Base-by-base conservation (phyloP, 2,113 vertebrate genomes). In the Crotalus tigris region DNA sequence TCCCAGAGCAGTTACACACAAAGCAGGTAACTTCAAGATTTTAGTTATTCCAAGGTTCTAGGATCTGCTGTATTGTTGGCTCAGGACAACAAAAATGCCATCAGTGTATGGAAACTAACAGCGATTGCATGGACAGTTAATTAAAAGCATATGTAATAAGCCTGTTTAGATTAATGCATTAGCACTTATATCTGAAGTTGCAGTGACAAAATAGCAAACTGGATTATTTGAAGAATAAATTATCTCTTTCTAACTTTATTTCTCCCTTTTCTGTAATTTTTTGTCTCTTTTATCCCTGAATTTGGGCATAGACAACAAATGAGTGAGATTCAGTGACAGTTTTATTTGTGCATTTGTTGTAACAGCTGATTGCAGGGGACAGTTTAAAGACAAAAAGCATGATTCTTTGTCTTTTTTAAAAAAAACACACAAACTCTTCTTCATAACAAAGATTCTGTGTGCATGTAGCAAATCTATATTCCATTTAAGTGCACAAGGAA, bases 281-380 rank as follows among this genome's bases (percentile, higher is more conserved):
- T 17, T 49, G 13, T 55, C 88, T 55, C 81, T 87, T 88, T 91
- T 88, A 88, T 81, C 61, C 1, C 53, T 93, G 85, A 55, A 81
- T 55, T 81, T 33, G 21, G 54, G 86, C 86, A 91, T 51, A 53
- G 44, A 91, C 53, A 88, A 51, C 81, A 81, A 81, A 21, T 1
- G 12, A 54, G 59, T 75, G 51, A 46, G 39, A 81, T 88, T 57
- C 44, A 26, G 86, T 57, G 39, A 9, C 44, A 55, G 87, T 57
- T 69, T 0, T 0, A 55, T 54, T 13, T 0, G 0, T 3, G 64
- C 1, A 19, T 4, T 90, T 0, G 0, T 0, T 29, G 19, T 0
- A 46, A 89, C 89, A 81, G 17, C 0, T 0, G 1, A 33, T 57
- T 89, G 4, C 64, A 89, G 1, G 2, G 54, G 1, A 15, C 9